phyloP scores from a whole-genome alignment of 2,113 vertebrate species.

The Tylochromis polylepis region DNA sequence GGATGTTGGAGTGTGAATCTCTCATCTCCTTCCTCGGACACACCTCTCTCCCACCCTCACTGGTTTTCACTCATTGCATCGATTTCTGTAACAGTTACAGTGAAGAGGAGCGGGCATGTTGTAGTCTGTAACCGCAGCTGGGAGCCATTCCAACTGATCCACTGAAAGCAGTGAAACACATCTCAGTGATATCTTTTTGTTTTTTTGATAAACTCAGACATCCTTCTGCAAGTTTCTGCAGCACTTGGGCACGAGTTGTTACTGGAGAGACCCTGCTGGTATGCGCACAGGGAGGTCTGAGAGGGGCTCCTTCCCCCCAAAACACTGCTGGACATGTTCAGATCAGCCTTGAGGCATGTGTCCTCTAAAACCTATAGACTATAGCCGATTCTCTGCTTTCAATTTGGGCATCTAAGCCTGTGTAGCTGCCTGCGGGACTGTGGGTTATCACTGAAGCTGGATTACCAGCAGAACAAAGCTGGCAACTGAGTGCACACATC shows the following conservation, averaged over 20 bases:
- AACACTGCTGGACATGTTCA: neutral
- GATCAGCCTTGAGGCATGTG: neutral
- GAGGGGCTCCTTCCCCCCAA: neutral
- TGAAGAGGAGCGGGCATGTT: neutral
- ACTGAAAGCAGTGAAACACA: neutral
- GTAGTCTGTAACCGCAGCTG: slow-evolving; percentile 6
- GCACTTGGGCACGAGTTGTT: neutral
- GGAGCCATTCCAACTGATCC: neutral
- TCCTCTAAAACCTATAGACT: neutral
- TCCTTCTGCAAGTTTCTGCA: slow-evolving; percentile 15
- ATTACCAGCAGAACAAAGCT: neutral
- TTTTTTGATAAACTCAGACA: neutral
- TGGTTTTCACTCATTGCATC: neutral
- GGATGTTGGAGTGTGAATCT: neutral
- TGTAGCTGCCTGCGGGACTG: neutral
- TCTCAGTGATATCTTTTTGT: neutral
- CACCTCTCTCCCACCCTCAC: slow-evolving; percentile 38
- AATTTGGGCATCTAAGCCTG: neutral
- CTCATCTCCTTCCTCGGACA: slow-evolving; percentile 2
- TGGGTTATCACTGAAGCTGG: neutral
- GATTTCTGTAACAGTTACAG: neutral
- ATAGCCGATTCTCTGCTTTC: neutral
- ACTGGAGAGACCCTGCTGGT: neutral
- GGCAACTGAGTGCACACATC: neutral
- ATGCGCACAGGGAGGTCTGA: neutral